phyloP scores from a whole-genome alignment of 2,888 invertebrate species.

The Eilema caniola region DNA sequence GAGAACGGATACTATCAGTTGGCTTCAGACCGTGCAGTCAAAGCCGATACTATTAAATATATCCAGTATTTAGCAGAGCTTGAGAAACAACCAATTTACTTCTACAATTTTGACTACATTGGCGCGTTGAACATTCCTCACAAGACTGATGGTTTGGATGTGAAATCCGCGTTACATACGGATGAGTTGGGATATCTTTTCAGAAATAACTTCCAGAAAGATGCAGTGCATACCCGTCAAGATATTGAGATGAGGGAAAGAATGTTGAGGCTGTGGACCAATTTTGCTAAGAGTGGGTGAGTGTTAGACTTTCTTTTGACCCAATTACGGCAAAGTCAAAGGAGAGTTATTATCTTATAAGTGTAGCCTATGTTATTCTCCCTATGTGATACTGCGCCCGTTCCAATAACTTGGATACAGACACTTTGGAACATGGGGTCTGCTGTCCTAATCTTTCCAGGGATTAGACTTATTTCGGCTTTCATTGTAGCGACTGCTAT shows the following conservation, averaged over 20 bases:
- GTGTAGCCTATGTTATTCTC: no score
- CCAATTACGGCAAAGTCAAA: no score
- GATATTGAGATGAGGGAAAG: conserved; percentile 78
- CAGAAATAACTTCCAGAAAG: conserved; percentile 68
- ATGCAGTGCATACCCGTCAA: conserved; percentile 66
- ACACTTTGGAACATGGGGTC: no score
- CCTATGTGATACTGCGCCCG: no score
- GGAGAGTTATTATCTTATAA: no score
- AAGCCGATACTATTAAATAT: conserved; percentile 71
- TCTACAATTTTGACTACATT: conserved; percentile 78
- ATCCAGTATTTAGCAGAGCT: conserved; percentile 71
- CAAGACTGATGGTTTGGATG: conserved; percentile 37
- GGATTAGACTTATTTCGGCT: no score
- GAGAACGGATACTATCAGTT: conserved; percentile 56
- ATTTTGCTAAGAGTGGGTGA: conserved; percentile 83
- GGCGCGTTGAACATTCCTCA: conserved; percentile 47
- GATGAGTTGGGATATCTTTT: conserved; percentile 80
- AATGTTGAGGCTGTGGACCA: conserved; percentile 79
- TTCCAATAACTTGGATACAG: no score
- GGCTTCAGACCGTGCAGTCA: conserved; percentile 68
- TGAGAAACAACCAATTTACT: conserved; percentile 73
- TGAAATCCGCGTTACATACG: conserved; percentile 68
- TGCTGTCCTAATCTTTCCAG: no score
- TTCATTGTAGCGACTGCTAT: no score
- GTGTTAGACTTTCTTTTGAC: conserved; percentile 38